These are phyloP conservation scores for Orchestia grillus DNA, from an alignment of 1,140 invertebrate genomes.

Conservation along the genomic window DNA sequence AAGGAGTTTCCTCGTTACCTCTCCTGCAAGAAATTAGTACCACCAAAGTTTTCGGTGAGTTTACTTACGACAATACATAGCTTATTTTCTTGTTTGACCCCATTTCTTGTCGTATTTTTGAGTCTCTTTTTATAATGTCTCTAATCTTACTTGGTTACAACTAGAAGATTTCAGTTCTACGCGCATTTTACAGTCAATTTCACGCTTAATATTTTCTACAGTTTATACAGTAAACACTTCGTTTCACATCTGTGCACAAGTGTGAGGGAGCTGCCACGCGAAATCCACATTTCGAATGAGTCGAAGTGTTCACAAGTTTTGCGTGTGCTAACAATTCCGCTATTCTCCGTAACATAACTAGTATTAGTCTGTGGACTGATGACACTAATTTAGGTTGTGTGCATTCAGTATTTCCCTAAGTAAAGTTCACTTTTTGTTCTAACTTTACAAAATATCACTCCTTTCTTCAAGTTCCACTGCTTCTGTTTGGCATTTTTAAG, in stretches of 20 bases:
- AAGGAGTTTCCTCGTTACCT: not conserved
- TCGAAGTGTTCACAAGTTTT: not conserved
- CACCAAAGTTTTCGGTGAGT: not conserved
- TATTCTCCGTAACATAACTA: not conserved
- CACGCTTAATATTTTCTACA: not conserved
- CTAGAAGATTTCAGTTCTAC: not conserved
- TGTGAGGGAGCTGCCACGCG: not conserved
- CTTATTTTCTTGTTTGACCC: not conserved
- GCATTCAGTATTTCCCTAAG: not conserved
- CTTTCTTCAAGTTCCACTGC: not conserved
- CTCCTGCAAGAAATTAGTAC: no score
- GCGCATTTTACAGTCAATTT: no score
- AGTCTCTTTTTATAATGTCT: not conserved
- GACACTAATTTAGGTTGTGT: not conserved
- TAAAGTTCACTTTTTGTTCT: not conserved
- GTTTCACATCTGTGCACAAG: not conserved
- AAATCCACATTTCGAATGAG: not conserved
- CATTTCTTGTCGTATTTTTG: not conserved
- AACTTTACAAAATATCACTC: not conserved
- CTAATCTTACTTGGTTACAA: not conserved
- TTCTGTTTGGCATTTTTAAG: not conserved
- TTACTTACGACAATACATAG: not conserved
- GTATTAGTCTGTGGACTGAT: not conserved
- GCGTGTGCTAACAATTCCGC: not conserved
- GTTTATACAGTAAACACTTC: not conserved